Percentiles rank a stretch among this genome's conserved stretches.
These are phyloP conservation scores for Troides helena DNA, from an alignment of 2,888 invertebrate species.

Conservation along the genomic window DNA sequence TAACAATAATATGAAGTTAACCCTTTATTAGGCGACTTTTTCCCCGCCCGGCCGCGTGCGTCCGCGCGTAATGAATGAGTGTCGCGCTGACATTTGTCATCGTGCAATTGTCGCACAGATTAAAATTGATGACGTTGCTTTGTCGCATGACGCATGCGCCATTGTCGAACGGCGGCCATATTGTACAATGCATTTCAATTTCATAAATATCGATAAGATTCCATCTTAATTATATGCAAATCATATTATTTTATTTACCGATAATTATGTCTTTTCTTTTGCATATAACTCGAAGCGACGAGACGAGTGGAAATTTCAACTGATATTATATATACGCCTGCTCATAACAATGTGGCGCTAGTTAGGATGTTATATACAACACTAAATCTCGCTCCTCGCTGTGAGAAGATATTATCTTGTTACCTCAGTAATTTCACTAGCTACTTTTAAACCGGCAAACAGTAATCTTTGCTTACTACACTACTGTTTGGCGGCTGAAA, in stretches of 20 bases:
- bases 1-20: conserved; percentile 62
- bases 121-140: conserved; percentile 80
- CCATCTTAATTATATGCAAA: conserved; percentile 28
- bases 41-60: conserved; percentile 61
- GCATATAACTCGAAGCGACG: no score
- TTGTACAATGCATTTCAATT: conserved; percentile 56
- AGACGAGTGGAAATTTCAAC: no score
- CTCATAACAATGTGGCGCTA: no score
- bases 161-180: conserved; percentile 56
- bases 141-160: conserved; percentile 63
- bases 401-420: no score
- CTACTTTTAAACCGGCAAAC: no score
- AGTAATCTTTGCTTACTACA: no score
- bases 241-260: neutral
- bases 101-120: conserved; percentile 78
- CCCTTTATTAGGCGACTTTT: conserved; percentile 73
- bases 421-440: no score
- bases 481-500: no score
- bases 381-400: no score
- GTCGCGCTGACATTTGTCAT: conserved; percentile 78
- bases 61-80: conserved; percentile 73
- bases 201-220: conserved; percentile 38
- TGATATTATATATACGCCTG: no score
- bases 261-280: neutral
- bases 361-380: no score